phyloP scores from a whole-genome alignment of 1,140 invertebrate species.

The Rhopalosiphum maidis region DNA sequence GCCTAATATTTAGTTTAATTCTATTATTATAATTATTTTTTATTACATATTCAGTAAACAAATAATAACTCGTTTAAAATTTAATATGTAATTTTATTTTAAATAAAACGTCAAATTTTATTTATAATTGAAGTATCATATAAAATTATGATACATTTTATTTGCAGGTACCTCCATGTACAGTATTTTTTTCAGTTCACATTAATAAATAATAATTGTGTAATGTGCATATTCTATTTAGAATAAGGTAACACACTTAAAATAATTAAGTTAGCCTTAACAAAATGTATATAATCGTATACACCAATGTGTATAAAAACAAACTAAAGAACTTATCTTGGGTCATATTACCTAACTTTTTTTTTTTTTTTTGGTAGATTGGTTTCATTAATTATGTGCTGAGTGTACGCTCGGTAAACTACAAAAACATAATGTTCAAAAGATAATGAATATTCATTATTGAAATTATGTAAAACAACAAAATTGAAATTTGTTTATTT shows the following conservation, averaged over 20 bases:
- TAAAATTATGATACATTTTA: not conserved
- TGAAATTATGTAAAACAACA: not conserved
- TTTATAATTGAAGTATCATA: not conserved
- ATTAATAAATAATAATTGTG: slow-evolving; percentile 18
- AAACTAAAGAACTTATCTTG: slow-evolving; percentile 33
- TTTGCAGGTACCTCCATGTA: not conserved
- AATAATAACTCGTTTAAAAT: not conserved
- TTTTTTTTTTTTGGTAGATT: not conserved
- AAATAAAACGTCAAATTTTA: not conserved
- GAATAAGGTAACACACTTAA: not conserved
- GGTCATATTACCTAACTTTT: slow-evolving; percentile 48
- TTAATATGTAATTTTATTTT: not conserved
- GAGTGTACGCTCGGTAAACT: not conserved
- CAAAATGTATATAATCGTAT: not conserved
- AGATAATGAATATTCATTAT: slow-evolving; percentile 38
- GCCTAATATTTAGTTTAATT: not conserved
- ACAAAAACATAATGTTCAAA: not conserved
- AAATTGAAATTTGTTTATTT: slow-evolving; percentile 9
- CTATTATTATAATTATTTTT: too few species aligned
- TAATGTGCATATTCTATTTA: not conserved
- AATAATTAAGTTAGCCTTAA: slow-evolving; percentile 29
- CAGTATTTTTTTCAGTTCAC: not conserved
- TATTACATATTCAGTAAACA: not conserved
- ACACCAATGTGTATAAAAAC: not conserved
- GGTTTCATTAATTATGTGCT: slow-evolving; percentile 4